Base-by-base conservation (phyloP, 2,888 invertebrate species). In the Napeogenes inachia region DNA sequence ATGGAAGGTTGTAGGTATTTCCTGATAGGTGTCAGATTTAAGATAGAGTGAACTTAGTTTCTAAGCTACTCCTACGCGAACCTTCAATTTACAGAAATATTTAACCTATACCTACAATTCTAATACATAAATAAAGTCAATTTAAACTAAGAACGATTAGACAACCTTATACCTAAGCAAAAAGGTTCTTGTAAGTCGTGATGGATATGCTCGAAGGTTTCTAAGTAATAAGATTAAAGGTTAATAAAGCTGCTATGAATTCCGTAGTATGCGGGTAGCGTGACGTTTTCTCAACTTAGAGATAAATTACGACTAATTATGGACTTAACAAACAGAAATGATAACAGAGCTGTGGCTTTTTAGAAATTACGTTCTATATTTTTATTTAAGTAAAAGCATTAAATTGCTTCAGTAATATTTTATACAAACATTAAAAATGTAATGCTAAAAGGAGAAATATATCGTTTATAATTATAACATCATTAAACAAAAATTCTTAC, bases 281-380 rank as follows among this genome's bases (percentile, higher is more conserved):
- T 67, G 64, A 64, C 60, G 62, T 62, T 59, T 62, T 60, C 8
- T 57, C 57, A 56, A 57, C 50, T 58, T 62, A 58, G 54, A 64
- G 47, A 64, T 66, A 64, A 66, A 66, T 66, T 66, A 50, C 60
- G 54, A 56, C 58, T 66, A 66, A 64, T 66, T 66, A 66, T 56
- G 60, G 58, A 64, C 60, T 59, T 56, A 58, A 50, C 50, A 61
- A 59, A 59, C 60, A 59, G 53, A 54, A 62, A 46, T 46, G 45
- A 50, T 57, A 62, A 64, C 62, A 60, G 60, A 56, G 30, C 30
- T 50, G 30, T 30, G 30, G 50, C 50, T 50, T 50, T 30, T 50
- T 50, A 30, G 30, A 50, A 50, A 50, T 50, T 50, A 30, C 30
- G 30, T 6, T 8, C 50, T 30, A 30, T 12, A 50, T 50, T 50